Evolutionary conservation across 2,113 vertebrate genomes (phyloP), one percentile per base, ranked within the genome.

Genomic region (Spheniscus mendiculus): DNA sequence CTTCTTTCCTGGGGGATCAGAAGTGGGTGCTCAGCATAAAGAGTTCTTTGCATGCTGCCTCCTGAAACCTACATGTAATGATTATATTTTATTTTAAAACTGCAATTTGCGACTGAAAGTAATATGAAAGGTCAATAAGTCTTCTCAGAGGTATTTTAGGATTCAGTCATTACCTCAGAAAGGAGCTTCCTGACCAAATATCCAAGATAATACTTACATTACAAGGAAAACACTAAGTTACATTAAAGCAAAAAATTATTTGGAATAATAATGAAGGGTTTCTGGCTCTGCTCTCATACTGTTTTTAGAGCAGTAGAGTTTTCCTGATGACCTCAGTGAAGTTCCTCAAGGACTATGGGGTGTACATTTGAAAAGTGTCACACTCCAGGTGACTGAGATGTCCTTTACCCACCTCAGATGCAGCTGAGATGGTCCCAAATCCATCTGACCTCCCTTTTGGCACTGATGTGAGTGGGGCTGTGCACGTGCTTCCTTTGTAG

Each of bases 81-180:
- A 71, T 52, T 79, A 32, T 22, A 73, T 21, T 53, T 81, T 0
- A 70, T 63, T 63, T 87, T 69, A 67, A 90, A 94, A 50, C 32
- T 36, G 15, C 32, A 49, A 71, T 36, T 90, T 83, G n/a, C 4
- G 2, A 59, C 50, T 59, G 26, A 36, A 80, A 71, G 55, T 36
- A 74, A 42, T 78, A 59, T 12, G 25, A 81, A 86, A 70, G 59
- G n/a, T 63, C 74, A 83, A 0, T 55, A 77, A 56, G 11, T 30
- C 53, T 83, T 77, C 53, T 62, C 27, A 62, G 74, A 90, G 62
- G 50, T 70, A 85, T 79, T 93, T 95, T 50, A 79, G 45, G 34
- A 81, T 90, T 78, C 58, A 69, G 82, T 62, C 88, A 86, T 78
- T 94, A 87, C 61, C 59, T 95, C 69, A 93, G 88, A 90, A 93